Conservation (phyloP, 2,113 vertebrate genomes). For the Sula dactylatra region DNA sequence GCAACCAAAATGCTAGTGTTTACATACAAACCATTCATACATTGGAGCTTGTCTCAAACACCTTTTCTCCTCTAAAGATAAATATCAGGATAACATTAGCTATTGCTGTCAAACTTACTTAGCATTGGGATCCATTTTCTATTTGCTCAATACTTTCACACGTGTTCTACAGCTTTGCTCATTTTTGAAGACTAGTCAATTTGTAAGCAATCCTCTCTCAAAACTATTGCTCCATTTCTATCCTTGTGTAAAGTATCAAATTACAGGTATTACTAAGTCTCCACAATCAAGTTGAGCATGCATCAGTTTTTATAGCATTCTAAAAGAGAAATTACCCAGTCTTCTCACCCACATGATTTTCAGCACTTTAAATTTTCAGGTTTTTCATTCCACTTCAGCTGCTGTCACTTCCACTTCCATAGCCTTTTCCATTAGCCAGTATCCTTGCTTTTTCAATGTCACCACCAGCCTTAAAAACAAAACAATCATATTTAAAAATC, state of each 20-base stretch:
- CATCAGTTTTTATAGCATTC: background rate
- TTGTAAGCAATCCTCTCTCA: background rate
- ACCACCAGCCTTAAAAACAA: background rate
- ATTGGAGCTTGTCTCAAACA: background rate
- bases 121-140: background rate
- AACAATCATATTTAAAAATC: background rate
- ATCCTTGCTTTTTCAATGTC: background rate
- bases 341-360: background rate
- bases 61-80: background rate
- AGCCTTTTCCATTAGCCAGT: background rate
- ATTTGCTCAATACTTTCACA: background rate
- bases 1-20: background rate
- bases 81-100: background rate
- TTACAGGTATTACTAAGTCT: background rate
- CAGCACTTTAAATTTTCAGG: background rate
- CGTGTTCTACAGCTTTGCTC: background rate
- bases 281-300: background rate
- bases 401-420: background rate
- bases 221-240: background rate
- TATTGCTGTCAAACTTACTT: background rate
- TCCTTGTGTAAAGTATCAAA: background rate
- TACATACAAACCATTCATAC: background rate
- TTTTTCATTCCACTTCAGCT: background rate
- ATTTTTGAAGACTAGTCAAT: background rate
- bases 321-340: background rate